Conservation (phyloP, 2,113 vertebrate genomes). For the Chaetodon trifascialis region DNA sequence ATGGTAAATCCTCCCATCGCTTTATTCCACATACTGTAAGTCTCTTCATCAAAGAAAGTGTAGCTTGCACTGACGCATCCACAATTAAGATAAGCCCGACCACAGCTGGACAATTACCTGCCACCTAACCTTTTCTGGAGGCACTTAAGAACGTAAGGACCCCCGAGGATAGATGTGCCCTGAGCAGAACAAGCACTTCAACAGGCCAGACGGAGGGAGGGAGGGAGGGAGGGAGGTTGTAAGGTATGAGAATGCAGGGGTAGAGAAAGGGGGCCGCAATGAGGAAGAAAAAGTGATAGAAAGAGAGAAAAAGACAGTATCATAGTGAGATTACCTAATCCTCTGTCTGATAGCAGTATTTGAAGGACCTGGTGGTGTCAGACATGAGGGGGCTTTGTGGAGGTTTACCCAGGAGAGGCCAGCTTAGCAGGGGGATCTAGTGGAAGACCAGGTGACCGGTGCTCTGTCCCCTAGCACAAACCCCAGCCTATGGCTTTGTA, state of each 20-base stretch:
- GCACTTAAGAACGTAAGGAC: constrained; percentile 83
- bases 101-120: constrained; percentile 86
- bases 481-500: constrained; percentile 75
- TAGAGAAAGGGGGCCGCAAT: constrained; percentile 51
- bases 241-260: constrained; percentile 60
- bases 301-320: constrained; percentile 76
- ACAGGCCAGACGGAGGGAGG: constrained; percentile 37
- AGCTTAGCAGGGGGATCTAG: constrained; percentile 75
- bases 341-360: constrained; percentile 79
- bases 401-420: constrained; percentile 77
- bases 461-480: constrained; percentile 66
- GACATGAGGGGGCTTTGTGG: constrained; percentile 77
- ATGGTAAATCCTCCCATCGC: constrained; percentile 22
- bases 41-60: constrained; percentile 77
- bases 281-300: constrained; percentile 65
- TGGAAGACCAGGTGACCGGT: constrained; percentile 67
- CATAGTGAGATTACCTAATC: constrained; percentile 83
- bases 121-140: constrained; percentile 85
- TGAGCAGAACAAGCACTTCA: constrained; percentile 77
- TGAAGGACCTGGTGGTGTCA: constrained; percentile 78
- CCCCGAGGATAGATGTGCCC: constrained; percentile 79
- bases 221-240: constrained; percentile 39
- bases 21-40: constrained; percentile 55
- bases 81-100: constrained; percentile 83
- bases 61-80: constrained; percentile 75